Conservation (phyloP, 2,113 vertebrate species). For the Datnioides undecimradiatus region DNA sequence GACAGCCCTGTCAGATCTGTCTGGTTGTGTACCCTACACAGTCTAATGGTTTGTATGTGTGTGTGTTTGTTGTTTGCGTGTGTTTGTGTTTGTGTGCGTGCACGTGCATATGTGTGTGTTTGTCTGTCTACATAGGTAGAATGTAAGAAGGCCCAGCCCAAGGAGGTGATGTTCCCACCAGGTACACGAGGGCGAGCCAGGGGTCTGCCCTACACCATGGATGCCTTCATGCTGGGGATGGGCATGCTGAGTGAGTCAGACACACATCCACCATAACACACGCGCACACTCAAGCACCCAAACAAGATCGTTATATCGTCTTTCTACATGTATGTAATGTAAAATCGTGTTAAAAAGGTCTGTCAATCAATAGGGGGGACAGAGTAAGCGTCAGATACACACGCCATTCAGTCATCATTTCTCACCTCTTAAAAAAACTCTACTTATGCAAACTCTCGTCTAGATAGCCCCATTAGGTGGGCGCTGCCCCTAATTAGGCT, state of each 20-base stretch:
- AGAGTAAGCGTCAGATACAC: not conserved
- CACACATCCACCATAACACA: not conserved
- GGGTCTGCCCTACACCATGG: conserved; percentile 97
- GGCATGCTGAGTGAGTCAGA: conserved; percentile 96
- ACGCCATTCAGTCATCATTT: conserved; percentile 50
- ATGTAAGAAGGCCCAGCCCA: conserved; percentile 99
- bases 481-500: conserved; percentile 79
- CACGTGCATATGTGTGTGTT: conserved; percentile 53
- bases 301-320: not conserved
- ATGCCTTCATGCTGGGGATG: conserved; percentile 98
- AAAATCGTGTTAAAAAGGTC: not conserved
- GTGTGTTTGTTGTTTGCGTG: conserved; percentile 42
- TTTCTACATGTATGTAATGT: not conserved
- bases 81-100: conserved; percentile 42
- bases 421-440: conserved; percentile 55
- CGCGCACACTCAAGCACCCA: not conserved
- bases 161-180: conserved; percentile 99
- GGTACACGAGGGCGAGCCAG: conserved; percentile 95
- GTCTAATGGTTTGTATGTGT: conserved; percentile 72
- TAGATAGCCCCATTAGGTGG: conserved; percentile 77
- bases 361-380: not conserved
- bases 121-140: conserved; percentile 92
- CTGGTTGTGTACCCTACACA: conserved; percentile 64
- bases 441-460: conserved; percentile 67
- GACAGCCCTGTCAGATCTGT: conserved; percentile 80